A percentile compares a stretch with the other conserved stretches of the same genome.
These are phyloP conservation scores for Lagenorhynchus albirostris DNA, from an alignment of 2,113 vertebrate species.

Conservation along the genomic window DNA sequence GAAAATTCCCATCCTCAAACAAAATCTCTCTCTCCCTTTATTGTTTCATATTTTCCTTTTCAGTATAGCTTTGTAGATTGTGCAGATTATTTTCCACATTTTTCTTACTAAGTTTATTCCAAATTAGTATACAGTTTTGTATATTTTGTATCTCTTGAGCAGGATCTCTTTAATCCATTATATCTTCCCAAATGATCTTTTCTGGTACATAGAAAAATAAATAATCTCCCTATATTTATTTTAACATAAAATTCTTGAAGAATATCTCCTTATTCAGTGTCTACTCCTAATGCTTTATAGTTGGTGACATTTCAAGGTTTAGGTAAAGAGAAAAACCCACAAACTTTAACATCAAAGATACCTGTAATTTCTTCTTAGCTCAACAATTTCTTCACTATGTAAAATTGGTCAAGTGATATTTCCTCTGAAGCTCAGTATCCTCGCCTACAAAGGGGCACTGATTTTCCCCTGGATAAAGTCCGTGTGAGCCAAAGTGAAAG, in stretches of 20 bases:
- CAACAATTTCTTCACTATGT: neutral
- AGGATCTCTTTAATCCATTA: neutral
- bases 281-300: neutral
- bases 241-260: constrained; percentile 28
- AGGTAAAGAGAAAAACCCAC: neutral
- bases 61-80: neutral
- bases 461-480: neutral
- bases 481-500: neutral
- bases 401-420: neutral
- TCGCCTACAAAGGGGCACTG: neutral
- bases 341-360: neutral
- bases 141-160: neutral
- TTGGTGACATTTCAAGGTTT: neutral
- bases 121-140: neutral
- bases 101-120: neutral
- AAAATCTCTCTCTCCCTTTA: neutral
- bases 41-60: neutral
- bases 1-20: neutral
- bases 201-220: neutral
- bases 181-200: constrained; percentile 12
- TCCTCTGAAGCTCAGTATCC: neutral
- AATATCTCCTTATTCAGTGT: neutral
- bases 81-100: neutral
- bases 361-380: neutral
- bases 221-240: neutral